These are phyloP conservation scores for Meriones unguiculatus DNA, from an alignment of 2,113 vertebrate genomes.

Conservation along the genomic window DNA sequence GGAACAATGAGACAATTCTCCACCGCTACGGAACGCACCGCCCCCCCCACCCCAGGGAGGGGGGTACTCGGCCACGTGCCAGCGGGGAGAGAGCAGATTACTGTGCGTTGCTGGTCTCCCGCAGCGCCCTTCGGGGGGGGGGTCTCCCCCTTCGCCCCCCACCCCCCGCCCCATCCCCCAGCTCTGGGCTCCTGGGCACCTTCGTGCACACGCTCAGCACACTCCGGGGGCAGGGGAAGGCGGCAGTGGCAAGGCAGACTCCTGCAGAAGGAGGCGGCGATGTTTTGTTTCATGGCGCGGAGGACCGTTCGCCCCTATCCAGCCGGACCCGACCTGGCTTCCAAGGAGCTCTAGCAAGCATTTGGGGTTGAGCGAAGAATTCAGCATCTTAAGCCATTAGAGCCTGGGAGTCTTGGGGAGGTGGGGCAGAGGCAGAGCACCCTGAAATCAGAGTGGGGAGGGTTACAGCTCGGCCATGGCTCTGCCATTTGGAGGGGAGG, in stretches of 20 bases:
- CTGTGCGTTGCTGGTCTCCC: not conserved
- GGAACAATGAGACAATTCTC: constrained; percentile 71
- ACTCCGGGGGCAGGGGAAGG: not conserved
- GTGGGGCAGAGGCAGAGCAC: not conserved
- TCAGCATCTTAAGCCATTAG: not conserved
- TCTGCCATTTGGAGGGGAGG: not conserved
- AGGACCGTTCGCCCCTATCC: too few species aligned
- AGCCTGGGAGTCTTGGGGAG: not conserved
- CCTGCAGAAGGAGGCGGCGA: not conserved
- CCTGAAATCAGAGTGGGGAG: not conserved
- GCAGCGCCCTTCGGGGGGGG: not conserved
- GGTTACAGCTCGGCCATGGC: not conserved
- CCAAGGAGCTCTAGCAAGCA: not conserved
- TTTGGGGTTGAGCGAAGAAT: not conserved
- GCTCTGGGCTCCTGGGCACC: not conserved
- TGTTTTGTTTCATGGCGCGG: not conserved
- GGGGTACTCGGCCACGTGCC: constrained; percentile 64
- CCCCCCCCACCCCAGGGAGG: not conserved
- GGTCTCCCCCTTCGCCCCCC: not conserved
- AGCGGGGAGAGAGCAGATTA: not conserved
- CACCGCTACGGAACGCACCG: not conserved
- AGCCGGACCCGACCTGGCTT: not conserved
- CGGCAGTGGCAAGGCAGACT: not conserved
- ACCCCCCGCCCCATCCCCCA: too few species aligned
- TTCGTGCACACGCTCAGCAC: not conserved